phyloP scores from a whole-genome alignment of 2,113 vertebrate species.

The Poeciliopsis retropinna region DNA sequence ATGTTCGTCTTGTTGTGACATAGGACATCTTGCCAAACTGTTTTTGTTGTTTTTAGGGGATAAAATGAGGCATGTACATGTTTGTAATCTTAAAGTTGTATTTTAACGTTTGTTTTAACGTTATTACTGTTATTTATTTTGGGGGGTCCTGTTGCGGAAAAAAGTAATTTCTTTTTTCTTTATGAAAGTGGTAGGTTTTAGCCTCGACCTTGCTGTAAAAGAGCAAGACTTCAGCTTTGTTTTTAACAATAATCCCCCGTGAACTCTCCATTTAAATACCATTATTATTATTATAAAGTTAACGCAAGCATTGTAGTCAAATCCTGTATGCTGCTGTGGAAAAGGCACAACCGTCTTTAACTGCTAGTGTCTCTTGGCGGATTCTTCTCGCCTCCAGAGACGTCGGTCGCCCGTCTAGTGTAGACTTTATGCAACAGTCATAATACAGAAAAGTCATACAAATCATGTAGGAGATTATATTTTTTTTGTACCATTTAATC shows the following conservation, averaged over 20 bases:
- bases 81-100: slow-evolving; percentile 73
- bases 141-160: slow-evolving; percentile 7
- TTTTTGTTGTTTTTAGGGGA: slow-evolving; percentile 50
- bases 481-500: slow-evolving; percentile 47
- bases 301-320: slow-evolving; percentile 51
- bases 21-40: slow-evolving; percentile 68
- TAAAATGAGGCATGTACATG: slow-evolving; percentile 58
- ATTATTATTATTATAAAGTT: slow-evolving; percentile 41
- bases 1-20: slow-evolving; percentile 57
- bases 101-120: slow-evolving; percentile 61
- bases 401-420: slow-evolving; percentile 38
- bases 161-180: slow-evolving; percentile 37
- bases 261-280: slow-evolving; percentile 34
- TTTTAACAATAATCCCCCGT: slow-evolving; percentile 57
- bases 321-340: slow-evolving; percentile 60
- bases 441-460: slow-evolving; percentile 40
- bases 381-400: slow-evolving; percentile 40
- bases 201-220: slow-evolving; percentile 68
- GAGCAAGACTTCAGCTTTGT: slow-evolving; percentile 72
- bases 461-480: slow-evolving; percentile 15
- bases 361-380: slow-evolving; percentile 46
- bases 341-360: slow-evolving; percentile 59
- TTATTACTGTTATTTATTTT: slow-evolving; percentile 74
- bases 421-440: slow-evolving; percentile 68
- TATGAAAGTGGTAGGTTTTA: slow-evolving; percentile 60